Conservation (phyloP, 2,797 vertebrate genomes). For the Poliocrania exsul region DNA sequence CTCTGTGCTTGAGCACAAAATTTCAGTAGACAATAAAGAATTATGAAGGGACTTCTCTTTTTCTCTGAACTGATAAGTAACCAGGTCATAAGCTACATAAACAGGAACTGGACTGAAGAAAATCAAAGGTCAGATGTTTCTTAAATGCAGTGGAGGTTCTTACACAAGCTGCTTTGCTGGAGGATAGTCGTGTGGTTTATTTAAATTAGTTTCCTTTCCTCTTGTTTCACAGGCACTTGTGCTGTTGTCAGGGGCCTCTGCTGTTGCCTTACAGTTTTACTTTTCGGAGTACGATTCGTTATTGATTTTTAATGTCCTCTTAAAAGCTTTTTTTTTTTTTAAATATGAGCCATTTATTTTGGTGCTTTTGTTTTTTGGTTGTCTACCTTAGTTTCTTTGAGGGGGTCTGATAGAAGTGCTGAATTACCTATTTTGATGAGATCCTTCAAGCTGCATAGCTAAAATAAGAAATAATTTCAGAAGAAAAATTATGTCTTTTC, state of each 20-base stretch:
- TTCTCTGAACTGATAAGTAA: neutral
- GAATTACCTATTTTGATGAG: neutral
- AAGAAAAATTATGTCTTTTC: neutral
- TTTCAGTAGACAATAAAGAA: neutral
- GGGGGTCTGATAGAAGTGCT: neutral
- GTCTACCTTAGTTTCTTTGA: neutral
- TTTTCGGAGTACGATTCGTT: neutral
- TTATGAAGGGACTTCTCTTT: neutral
- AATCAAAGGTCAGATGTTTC: conserved; percentile 12
- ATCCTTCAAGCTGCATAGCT: neutral
- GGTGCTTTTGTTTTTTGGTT: neutral
- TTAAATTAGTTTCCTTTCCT: conserved; percentile 12
- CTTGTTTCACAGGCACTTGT: neutral
- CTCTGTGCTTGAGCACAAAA: neutral
- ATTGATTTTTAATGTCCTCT: neutral
- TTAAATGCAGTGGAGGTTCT: neutral
- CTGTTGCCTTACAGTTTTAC: neutral
- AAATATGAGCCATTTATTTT: neutral
- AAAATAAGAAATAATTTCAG: neutral
- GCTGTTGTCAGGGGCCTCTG: neutral
- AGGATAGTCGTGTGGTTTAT: neutral
- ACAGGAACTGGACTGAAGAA: conserved; percentile 13
- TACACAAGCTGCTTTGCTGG: neutral
- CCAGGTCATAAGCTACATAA: neutral
- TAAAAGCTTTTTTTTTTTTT: neutral